These are phyloP conservation scores for Chrysomallon squamiferum DNA, from an alignment of 1,140 invertebrate genomes.

Conservation along the genomic window DNA sequence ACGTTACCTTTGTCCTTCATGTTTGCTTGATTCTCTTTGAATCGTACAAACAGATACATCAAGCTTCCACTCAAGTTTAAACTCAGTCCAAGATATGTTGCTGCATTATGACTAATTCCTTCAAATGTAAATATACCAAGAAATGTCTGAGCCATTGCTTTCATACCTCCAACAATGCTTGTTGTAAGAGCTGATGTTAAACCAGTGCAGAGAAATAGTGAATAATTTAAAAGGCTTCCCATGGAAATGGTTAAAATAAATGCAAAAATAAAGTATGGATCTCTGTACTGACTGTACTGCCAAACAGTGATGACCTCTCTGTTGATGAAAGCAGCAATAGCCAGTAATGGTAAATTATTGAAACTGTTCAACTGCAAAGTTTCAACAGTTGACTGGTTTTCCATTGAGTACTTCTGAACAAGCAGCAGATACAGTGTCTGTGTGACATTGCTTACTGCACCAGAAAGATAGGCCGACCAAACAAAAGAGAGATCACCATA, in stretches of 20 bases:
- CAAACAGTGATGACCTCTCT: conserved; percentile 43
- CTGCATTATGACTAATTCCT: conserved; percentile 58
- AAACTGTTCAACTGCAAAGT: conserved; percentile 64
- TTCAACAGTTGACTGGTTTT: conserved; percentile 55
- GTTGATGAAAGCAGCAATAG: conserved; percentile 44
- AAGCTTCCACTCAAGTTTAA: conserved; percentile 63
- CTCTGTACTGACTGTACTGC: conserved; percentile 19
- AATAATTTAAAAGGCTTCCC: conserved; percentile 66
- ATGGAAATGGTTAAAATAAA: conserved; percentile 60
- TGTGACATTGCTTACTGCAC: conserved; percentile 63
- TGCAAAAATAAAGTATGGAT: conserved; percentile 53
- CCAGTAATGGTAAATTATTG: conserved; percentile 64
- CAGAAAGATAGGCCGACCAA: conserved; percentile 62
- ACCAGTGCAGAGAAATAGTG: conserved; percentile 66
- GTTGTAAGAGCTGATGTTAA: conserved; percentile 67
- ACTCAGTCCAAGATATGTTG: conserved; percentile 59
- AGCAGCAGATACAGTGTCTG: conserved; percentile 66
- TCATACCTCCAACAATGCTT: conserved; percentile 65
- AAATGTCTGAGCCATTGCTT: conserved; percentile 65
- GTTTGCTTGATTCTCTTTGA: conserved; percentile 36
- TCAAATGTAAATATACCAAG: conserved; percentile 67
- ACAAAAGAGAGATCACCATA: conserved; percentile 66
- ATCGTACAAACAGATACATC: conserved; percentile 64
- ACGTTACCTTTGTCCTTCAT: conserved; percentile 37
- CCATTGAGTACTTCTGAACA: conserved; percentile 62